Evolutionary conservation across 2,113 vertebrate genomes (phyloP), one percentile per base, ranked within the genome.

Genomic region (Chaetodon auriga): DNA sequence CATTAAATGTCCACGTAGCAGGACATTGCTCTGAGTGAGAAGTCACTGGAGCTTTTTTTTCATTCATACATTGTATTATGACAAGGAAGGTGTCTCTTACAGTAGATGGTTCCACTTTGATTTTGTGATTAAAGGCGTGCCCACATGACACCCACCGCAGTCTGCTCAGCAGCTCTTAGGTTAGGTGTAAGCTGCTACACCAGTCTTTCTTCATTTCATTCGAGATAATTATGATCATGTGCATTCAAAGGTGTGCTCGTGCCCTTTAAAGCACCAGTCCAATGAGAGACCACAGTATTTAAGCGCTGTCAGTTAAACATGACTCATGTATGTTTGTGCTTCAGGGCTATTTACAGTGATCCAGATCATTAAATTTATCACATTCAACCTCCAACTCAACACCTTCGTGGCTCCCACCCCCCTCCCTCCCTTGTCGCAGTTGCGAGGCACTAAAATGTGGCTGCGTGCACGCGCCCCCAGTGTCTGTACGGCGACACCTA

Each of bases 131-230:
- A 21, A 43, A 41, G 45, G 36, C 12, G 46, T 65, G 18, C 2
- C 43, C 21, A 13, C 13, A 30, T 2, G 15, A 2, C 64, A 30
- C 38, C 1, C 1, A 54, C 21, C 69, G 48, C 38, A 23, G 7
- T 25, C 43, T 63, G 4, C 5, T 1, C 8, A 10, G 16, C 0
- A 0, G 0, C 8, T 11, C 43, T 30, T 30, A 43, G 7, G 19
- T 2, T 23, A 36, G 23, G 66, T 46, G 18, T 58, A 2, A 8
- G 45, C 19, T 55, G 60, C 25, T 6, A 12, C 6, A 74, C 54
- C n/a, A 15, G 84, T 85, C 70, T 68, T 2, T 16, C 72, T 63
- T 63, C 38, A 65, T 80, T 69, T 30, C 23, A 72, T 14, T 78
- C 11, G 35, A 23, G 7, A 43, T 5, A 0, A 15, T 18, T 35